These are phyloP conservation scores for Pogonocichla stellata DNA, from an alignment of 2,113 vertebrate genomes.

Conservation along the genomic window DNA sequence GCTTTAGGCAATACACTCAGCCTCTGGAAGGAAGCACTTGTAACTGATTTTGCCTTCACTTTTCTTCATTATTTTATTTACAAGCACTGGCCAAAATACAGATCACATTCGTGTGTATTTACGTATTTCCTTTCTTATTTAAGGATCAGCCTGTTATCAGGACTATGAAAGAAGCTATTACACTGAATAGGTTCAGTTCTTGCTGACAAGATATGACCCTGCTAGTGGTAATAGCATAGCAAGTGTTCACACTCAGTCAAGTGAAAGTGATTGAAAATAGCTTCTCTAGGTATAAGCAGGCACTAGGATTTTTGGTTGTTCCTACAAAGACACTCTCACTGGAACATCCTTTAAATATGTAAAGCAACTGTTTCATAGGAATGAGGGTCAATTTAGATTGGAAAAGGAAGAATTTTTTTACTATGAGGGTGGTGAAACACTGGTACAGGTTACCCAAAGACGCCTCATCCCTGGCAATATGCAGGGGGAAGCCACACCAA, in stretches of 20 bases:
- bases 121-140: not conserved
- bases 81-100: not conserved
- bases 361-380: not conserved
- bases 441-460: not conserved
- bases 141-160: not conserved
- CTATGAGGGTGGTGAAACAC: not conserved
- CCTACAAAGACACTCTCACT: not conserved
- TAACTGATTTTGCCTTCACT: not conserved
- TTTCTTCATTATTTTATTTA: not conserved
- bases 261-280: not conserved
- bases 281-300: not conserved
- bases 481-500: not conserved
- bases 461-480: not conserved
- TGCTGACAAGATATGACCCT: not conserved
- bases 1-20: not conserved
- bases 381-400: not conserved
- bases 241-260: not conserved
- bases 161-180: not conserved
- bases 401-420: not conserved
- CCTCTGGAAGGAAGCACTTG: not conserved
- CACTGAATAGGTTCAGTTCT: not conserved
- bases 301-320: not conserved
- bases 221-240: fast-evolving
- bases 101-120: not conserved
- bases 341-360: not conserved